phyloP scores from a whole-genome alignment of 2,888 invertebrate genomes.

The Cephalotes varians region DNA sequence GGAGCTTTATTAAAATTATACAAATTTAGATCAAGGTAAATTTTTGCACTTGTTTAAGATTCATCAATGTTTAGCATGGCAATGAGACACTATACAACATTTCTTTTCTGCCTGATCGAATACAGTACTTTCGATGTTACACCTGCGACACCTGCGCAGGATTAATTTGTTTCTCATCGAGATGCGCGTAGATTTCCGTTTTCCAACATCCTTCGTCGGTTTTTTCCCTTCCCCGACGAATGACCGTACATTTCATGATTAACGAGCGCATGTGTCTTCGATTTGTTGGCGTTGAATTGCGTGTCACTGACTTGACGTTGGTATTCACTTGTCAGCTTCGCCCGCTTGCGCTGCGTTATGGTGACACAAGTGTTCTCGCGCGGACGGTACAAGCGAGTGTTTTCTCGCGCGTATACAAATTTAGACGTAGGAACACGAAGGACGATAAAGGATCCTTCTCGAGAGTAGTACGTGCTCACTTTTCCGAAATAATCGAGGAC shows the following conservation, averaged over 20 bases:
- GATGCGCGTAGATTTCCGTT: background rate
- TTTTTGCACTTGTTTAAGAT: background rate
- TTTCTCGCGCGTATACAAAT: constrained; percentile 37
- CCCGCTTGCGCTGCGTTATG: constrained; percentile 10
- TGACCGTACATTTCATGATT: constrained; percentile 73
- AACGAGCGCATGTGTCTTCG: constrained; percentile 76
- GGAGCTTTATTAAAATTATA: too few relatives aligned
- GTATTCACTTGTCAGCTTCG: constrained; percentile 29
- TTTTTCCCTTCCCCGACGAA: constrained; percentile 58
- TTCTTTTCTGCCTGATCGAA: background rate
- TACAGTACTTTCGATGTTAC: background rate
- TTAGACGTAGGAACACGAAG: constrained; percentile 33
- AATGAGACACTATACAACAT: constrained; percentile 14
- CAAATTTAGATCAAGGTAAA: too few relatives aligned
- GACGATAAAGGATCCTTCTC: constrained; percentile 14
- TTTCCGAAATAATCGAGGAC: constrained; percentile 56
- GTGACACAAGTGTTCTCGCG: constrained; percentile 28
- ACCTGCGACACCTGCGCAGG: constrained; percentile 25
- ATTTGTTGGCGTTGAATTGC: constrained; percentile 70
- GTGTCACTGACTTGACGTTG: constrained; percentile 68
- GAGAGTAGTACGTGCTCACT: background rate
- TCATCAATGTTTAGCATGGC: background rate
- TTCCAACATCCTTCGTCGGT: constrained; percentile 48
- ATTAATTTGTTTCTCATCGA: constrained; percentile 43
- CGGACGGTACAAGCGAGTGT: background rate